Conservation (phyloP, 2,888 invertebrate genomes). For the Laothoe populi region DNA sequence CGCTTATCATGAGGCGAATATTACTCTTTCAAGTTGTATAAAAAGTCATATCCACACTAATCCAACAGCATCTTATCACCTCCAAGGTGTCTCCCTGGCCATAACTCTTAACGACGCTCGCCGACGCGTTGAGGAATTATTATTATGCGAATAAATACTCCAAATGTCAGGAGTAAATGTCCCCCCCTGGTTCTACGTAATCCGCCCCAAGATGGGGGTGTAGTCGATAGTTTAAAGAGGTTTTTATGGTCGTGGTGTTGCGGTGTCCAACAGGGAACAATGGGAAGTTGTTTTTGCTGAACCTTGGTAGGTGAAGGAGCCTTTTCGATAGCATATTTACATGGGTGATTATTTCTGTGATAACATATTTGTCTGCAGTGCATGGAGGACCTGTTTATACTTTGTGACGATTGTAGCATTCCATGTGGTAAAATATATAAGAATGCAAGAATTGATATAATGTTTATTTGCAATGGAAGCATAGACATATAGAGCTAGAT, state of each 20-base stretch:
- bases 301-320: too few relatives aligned
- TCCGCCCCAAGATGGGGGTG: constrained; percentile 48
- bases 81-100: constrained; percentile 77
- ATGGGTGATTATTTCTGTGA: too few relatives aligned
- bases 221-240: constrained; percentile 12
- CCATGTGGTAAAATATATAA: too few relatives aligned
- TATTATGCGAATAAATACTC: constrained; percentile 89
- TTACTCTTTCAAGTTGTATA: too few relatives aligned
- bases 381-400: too few relatives aligned
- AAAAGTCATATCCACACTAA: constrained; percentile 53
- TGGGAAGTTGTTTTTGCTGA: neutral
- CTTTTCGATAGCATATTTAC: too few relatives aligned
- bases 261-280: neutral
- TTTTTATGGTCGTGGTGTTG: constrained; percentile 6
- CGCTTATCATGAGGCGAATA: too few relatives aligned
- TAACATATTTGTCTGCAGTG: too few relatives aligned
- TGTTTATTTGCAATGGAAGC: too few relatives aligned
- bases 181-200: constrained; percentile 66
- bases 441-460: too few relatives aligned
- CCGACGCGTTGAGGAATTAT: constrained; percentile 74
- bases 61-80: constrained; percentile 56
- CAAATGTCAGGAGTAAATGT: constrained; percentile 87
- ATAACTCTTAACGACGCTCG: constrained; percentile 75
- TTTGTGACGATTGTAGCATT: too few relatives aligned
- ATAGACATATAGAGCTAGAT: too few relatives aligned